These are phyloP conservation scores for Chromobotia macracanthus DNA, from an alignment of 2,797 vertebrate genomes.

Conservation along the genomic window DNA sequence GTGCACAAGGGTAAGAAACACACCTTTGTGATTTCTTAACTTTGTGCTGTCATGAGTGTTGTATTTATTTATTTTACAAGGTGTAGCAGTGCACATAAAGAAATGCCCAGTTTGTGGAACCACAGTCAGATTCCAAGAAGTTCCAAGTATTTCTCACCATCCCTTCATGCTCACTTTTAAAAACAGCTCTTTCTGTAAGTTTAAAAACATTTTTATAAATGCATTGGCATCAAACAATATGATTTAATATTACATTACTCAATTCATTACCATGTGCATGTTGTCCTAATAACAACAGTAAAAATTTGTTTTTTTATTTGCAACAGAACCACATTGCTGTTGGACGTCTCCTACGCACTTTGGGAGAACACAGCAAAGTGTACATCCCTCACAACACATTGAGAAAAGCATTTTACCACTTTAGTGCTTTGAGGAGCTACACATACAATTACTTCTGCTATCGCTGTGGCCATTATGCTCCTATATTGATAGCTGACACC, in stretches of 20 bases:
- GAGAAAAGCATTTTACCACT: conserved; percentile 11
- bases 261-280: too few relatives aligned
- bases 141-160: neutral
- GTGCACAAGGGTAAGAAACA: conserved; percentile 6
- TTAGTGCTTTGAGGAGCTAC: neutral
- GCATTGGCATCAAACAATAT: too few relatives aligned
- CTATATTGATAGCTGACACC: neutral
- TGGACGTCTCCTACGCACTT: neutral
- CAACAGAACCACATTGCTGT: conserved; percentile 14
- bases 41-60: too few relatives aligned
- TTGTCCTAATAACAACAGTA: neutral
- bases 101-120: conserved; percentile 1
- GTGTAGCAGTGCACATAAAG: neutral
- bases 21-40: too few relatives aligned
- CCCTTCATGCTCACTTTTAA: neutral
- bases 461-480: conserved; percentile 5
- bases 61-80: neutral
- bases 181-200: conserved; percentile 1
- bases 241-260: too few relatives aligned
- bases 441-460: neutral
- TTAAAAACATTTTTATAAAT: neutral
- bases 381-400: neutral
- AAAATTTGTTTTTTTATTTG: neutral
- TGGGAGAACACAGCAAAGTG: neutral
- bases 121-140: neutral